Percentiles rank a stretch among this genome's conserved stretches.
These are phyloP conservation scores for Microcebus lehilahytsara DNA, from an alignment of 2,113 vertebrate genomes.

Conservation along the genomic window DNA sequence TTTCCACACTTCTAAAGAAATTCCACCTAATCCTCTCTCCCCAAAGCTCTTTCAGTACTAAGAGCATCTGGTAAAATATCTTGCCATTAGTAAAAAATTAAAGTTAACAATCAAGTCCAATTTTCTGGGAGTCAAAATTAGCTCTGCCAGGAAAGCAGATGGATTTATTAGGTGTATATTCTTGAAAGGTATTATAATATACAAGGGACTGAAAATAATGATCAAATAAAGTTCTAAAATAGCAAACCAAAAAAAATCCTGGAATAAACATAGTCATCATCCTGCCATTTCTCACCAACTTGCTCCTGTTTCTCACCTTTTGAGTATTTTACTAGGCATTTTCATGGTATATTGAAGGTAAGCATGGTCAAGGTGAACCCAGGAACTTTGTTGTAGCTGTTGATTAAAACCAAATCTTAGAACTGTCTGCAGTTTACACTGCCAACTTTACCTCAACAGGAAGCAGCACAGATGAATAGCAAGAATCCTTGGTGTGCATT, in stretches of 20 bases:
- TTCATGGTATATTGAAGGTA: not conserved
- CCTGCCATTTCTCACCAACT: not conserved
- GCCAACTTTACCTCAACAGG: not conserved
- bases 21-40: not conserved
- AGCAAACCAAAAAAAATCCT: conserved; percentile 18
- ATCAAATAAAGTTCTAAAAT: conserved; percentile 53
- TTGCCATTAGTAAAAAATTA: not conserved
- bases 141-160: conserved; percentile 32
- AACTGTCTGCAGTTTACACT: not conserved
- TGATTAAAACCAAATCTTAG: conserved; percentile 16
- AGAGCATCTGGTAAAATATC: conserved; percentile 35
- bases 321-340: not conserved
- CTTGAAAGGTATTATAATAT: not conserved
- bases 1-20: not conserved
- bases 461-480: not conserved
- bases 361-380: not conserved
- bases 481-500: not conserved
- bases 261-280: not conserved
- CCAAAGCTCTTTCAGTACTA: not conserved
- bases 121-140: conserved; percentile 52
- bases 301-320: not conserved
- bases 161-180: conserved; percentile 49
- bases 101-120: conserved; percentile 41
- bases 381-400: not conserved
- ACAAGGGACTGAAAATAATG: conserved; percentile 3